phyloP scores from a whole-genome alignment of 1,140 invertebrate genomes.

The Zaprionus lachaisei region DNA sequence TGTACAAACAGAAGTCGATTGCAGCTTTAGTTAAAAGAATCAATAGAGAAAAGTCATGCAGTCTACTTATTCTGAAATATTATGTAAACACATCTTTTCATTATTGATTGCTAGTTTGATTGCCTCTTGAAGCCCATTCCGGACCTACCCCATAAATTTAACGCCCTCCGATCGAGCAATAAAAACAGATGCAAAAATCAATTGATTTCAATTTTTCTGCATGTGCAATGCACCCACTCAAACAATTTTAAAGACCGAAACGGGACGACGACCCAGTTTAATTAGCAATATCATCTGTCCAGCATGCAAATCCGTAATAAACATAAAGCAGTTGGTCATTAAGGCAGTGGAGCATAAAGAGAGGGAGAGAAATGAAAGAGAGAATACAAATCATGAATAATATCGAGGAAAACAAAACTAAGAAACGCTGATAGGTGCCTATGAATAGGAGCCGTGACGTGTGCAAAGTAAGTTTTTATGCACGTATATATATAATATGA shows the following conservation, averaged over 20 bases:
- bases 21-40: neutral
- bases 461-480: neutral
- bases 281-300: neutral
- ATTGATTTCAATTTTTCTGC: conserved; percentile 69
- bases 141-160: neutral
- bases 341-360: neutral
- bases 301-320: conserved; percentile 2
- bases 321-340: conserved; percentile 19
- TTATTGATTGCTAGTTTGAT: neutral
- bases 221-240: conserved; percentile 67
- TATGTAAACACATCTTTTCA: neutral
- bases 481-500: neutral
- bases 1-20: neutral
- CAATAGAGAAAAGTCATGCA: neutral
- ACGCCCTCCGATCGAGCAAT: conserved; percentile 28
- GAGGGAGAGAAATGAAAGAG: neutral
- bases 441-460: neutral
- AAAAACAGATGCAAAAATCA: conserved; percentile 41
- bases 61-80: neutral
- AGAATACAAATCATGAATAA: neutral
- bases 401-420: neutral
- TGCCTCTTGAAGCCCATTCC: neutral
- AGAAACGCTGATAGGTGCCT: neutral
- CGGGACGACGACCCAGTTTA: conserved; percentile 33
- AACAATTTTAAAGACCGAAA: neutral